A percentile compares a stretch with the other conserved stretches of the same genome.
phyloP scores from a whole-genome alignment of 64 coral and sea anemone genomes.

The Montipora sp. region DNA sequence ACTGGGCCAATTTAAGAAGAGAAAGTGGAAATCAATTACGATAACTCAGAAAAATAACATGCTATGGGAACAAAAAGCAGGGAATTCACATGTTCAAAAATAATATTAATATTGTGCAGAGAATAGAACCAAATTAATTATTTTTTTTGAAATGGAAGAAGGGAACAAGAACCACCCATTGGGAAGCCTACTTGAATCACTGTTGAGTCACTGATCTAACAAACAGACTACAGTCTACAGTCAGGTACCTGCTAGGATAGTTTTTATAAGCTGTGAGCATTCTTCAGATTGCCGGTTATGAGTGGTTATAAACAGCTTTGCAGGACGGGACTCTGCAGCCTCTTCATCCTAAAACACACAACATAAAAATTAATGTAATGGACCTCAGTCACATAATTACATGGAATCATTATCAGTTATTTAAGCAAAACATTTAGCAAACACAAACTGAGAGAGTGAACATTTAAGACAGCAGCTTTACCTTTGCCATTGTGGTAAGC shows the following conservation, averaged over 20 bases:
- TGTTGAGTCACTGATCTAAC: background rate
- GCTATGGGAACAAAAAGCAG: too few species aligned
- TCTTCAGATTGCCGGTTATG: conserved; percentile 91
- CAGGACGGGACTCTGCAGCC: conserved; percentile 84
- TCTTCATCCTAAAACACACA: conserved; percentile 79
- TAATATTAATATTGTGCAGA: too few species aligned
- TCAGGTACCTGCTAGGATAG: conserved; percentile 70
- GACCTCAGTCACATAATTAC: too few species aligned
- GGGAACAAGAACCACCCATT: too few species aligned
- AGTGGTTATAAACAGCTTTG: conserved; percentile 87
- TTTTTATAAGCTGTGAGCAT: conserved; percentile 87
- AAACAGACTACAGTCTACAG: background rate
- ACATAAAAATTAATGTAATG: background rate
- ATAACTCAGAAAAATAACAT: background rate
- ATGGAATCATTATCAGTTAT: too few species aligned
- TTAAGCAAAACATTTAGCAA: too few species aligned
- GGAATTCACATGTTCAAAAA: too few species aligned
- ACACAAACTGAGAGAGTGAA: background rate
- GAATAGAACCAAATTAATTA: too few species aligned
- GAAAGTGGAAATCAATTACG: background rate
- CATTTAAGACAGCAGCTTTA: background rate
- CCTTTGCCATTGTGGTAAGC: conserved; percentile 93
- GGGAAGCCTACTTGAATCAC: too few species aligned
- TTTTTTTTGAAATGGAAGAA: too few species aligned
- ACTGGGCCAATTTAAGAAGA: background rate